Conservation (phyloP, 2,888 invertebrate genomes). For the Catonia carolina region DNA sequence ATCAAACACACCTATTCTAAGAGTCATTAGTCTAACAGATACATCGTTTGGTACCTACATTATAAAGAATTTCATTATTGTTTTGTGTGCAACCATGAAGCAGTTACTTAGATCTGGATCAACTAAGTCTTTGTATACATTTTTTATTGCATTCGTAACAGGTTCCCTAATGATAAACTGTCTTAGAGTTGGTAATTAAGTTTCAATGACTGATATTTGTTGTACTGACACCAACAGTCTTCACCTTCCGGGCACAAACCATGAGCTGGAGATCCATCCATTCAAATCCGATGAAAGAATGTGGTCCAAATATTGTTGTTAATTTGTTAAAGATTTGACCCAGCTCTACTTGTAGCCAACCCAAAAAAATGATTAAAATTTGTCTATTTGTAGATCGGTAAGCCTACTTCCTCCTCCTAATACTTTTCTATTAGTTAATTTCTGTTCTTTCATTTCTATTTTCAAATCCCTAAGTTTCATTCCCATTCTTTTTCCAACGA, state of each 20-base stretch:
- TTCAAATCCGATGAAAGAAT: slow-evolving; percentile 32
- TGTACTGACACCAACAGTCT: slow-evolving; percentile 33
- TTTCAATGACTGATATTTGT: slow-evolving; percentile 18
- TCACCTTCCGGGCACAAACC: slow-evolving; percentile 31
- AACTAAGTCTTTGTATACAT: neutral
- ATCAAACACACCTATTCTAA: neutral
- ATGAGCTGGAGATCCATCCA: slow-evolving; percentile 32
- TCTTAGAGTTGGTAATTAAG: slow-evolving; percentile 17
- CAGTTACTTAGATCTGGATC: neutral
- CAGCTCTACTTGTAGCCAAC: slow-evolving; percentile 31
- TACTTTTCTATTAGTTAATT: slow-evolving; percentile 21
- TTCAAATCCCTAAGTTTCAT: slow-evolving; percentile 7
- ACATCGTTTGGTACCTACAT: slow-evolving; percentile 11
- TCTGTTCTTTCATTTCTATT: slow-evolving; percentile 5
- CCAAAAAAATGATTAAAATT: slow-evolving; percentile 34
- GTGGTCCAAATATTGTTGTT: slow-evolving; percentile 34
- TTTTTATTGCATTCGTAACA: slow-evolving; percentile 4
- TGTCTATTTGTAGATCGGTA: slow-evolving; percentile 18
- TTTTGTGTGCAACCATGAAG: slow-evolving; percentile 11
- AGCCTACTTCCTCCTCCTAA: slow-evolving; percentile 14
- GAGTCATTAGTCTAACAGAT: neutral
- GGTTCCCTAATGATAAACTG: slow-evolving; percentile 5
- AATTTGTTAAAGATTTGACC: slow-evolving; percentile 30
- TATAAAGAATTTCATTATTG: slow-evolving; percentile 1
- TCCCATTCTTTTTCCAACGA: slow-evolving; percentile 26